A percentile compares a stretch with the other conserved stretches of the same genome.
These are phyloP conservation scores for Chondrosia reniformis DNA, from an alignment of 37 sponge, comb jelly and placozoan genomes.

Conservation along the genomic window DNA sequence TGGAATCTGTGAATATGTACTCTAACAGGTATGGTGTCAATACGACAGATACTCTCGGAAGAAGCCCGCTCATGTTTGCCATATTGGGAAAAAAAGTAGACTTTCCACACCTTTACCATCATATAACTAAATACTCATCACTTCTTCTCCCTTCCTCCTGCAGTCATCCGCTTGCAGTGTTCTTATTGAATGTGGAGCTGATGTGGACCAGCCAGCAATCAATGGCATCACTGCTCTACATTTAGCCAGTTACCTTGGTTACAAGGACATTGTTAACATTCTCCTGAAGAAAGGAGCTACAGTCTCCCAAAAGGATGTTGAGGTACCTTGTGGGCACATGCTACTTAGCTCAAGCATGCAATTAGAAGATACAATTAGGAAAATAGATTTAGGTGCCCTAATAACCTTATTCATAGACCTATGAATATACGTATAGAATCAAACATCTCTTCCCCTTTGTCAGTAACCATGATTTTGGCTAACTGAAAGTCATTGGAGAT, in stretches of 20 bases:
- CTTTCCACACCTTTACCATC: too few species aligned
- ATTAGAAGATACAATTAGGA: background rate
- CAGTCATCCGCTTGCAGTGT: slow-evolving; percentile 40
- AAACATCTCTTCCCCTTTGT: background rate
- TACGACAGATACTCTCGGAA: slow-evolving; percentile 35
- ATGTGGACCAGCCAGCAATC: slow-evolving; percentile 33
- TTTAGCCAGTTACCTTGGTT: slow-evolving; percentile 65
- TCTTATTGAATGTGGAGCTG: slow-evolving; percentile 55
- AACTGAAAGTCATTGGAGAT: too few species aligned
- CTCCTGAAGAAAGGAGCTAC: slow-evolving; percentile 43
- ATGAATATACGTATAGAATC: background rate
- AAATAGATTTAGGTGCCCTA: background rate
- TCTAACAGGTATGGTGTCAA: slow-evolving; percentile 56
- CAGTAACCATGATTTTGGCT: too few species aligned
- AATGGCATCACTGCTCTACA: slow-evolving; percentile 72
- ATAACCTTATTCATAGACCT: background rate
- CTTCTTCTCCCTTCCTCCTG: background rate
- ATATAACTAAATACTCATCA: too few species aligned
- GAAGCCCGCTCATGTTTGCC: slow-evolving; percentile 85
- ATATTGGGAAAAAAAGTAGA: slow-evolving; percentile 60
- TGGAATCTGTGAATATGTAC: background rate
- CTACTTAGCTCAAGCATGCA: slow-evolving; percentile 74
- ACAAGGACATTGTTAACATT: slow-evolving; percentile 32
- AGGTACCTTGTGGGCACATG: slow-evolving; percentile 22
- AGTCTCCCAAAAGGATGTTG: slow-evolving; percentile 29